Percentiles rank a stretch among this genome's conserved stretches.
phyloP scores from a whole-genome alignment of 2,888 invertebrate genomes.

The Drosophila maculinotata region DNA sequence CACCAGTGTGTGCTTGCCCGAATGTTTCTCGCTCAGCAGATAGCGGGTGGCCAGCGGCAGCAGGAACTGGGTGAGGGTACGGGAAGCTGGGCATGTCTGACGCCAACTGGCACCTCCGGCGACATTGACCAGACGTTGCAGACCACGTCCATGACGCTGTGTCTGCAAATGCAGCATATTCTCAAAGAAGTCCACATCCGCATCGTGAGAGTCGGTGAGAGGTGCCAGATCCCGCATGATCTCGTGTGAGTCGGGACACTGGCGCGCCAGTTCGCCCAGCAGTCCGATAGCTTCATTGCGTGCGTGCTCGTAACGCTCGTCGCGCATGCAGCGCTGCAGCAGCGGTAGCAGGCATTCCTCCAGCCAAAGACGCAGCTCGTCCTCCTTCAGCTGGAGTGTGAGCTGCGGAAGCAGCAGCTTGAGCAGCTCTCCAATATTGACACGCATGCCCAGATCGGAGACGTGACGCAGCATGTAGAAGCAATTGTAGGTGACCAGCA shows the following conservation, averaged over 20 bases:
- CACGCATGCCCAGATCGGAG: conserved; percentile 93
- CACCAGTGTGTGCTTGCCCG: conserved; percentile 91
- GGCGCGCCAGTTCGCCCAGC: conserved; percentile 91
- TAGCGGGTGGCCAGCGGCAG: conserved; percentile 93
- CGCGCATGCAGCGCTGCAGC: conserved; percentile 89
- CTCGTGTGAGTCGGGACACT: conserved; percentile 90
- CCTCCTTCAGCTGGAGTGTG: conserved; percentile 84
- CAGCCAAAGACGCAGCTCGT: conserved; percentile 89
- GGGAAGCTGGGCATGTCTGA: conserved; percentile 87
- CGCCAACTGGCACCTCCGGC: conserved; percentile 87
- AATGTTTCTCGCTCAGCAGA: conserved; percentile 91
- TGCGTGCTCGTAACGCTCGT: conserved; percentile 89
- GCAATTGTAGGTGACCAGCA: conserved; percentile 92
- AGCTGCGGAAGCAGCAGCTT: conserved; percentile 89
- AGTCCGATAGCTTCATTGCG: conserved; percentile 92
- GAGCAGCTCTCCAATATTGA: conserved; percentile 91
- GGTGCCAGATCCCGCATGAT: conserved; percentile 90
- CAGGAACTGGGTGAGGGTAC: conserved; percentile 93
- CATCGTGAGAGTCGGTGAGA: conserved; percentile 88
- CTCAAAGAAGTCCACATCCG: conserved; percentile 97
- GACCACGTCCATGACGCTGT: conserved; percentile 93
- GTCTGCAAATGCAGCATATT: conserved; percentile 95
- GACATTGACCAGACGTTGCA: conserved; percentile 90
- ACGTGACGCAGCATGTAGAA: conserved; percentile 91
- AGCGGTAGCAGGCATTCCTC: conserved; percentile 90